Evolutionary conservation across 2,797 vertebrate species (phyloP).

Genomic region (Microtus agrestis): DNA sequence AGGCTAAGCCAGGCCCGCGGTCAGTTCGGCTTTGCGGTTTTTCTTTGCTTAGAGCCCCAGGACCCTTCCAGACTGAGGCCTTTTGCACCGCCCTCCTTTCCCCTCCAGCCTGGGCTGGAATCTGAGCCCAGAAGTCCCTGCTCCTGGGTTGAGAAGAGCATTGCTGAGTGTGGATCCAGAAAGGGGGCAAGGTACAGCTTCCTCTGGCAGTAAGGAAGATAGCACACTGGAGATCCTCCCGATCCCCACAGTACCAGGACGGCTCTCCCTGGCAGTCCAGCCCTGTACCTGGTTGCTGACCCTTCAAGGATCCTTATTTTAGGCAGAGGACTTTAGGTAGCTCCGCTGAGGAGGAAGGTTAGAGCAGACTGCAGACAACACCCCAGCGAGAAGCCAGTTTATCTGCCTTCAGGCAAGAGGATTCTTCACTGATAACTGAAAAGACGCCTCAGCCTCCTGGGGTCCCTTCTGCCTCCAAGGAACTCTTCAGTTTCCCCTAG

Average conservation of each 20-base stretch:
- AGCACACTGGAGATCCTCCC: constrained; percentile 1
- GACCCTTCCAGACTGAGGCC: neutral
- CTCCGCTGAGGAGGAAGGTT: too few species aligned
- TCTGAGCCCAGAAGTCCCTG: neutral
- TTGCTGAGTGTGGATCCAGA: neutral
- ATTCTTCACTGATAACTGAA: too few species aligned
- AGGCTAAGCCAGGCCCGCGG: neutral
- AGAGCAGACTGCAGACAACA: too few species aligned
- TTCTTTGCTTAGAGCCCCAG: neutral
- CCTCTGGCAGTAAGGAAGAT: constrained; percentile 3
- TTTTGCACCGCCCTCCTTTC: neutral
- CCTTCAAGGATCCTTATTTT: too few species aligned
- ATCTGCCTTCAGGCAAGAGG: too few species aligned
- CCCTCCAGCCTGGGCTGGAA: neutral
- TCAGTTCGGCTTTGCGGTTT: neutral
- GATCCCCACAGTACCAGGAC: neutral
- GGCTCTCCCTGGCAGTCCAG: constrained; percentile 44
- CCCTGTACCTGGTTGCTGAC: too few species aligned
- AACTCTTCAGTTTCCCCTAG: too few species aligned
- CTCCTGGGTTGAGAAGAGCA: neutral
- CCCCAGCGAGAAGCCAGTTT: too few species aligned
- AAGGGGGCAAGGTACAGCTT: neutral
- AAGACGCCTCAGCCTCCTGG: too few species aligned
- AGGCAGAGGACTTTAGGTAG: too few species aligned
- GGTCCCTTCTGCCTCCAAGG: too few species aligned